Conservation (phyloP, 2,888 invertebrate genomes). For the Rosalia funebris region DNA sequence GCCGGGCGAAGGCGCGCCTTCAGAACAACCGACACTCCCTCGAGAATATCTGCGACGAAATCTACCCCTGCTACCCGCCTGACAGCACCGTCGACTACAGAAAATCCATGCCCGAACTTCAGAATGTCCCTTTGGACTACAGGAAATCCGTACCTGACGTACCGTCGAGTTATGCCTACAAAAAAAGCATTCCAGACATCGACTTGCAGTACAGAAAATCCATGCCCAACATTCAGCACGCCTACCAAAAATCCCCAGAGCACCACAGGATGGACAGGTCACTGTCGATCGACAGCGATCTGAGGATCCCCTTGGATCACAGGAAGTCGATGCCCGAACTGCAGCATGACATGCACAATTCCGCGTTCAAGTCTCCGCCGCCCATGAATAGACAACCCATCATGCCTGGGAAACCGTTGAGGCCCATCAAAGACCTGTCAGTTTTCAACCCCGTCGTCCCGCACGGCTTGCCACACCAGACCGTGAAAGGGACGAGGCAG, state of each 20-base stretch:
- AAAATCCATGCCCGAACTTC: conserved; percentile 61
- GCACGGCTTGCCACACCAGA: conserved; percentile 40
- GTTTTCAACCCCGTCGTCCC: conserved; percentile 42
- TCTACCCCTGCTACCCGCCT: conserved; percentile 47
- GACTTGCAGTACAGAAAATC: conserved; percentile 56
- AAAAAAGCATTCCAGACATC: conserved; percentile 36
- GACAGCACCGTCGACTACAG: conserved; percentile 52
- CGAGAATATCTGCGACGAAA: conserved; percentile 60
- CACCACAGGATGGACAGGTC: conserved; percentile 33
- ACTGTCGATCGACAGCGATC: conserved; percentile 36
- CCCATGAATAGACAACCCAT: conserved; percentile 62
- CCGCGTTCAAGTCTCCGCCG: conserved; percentile 56
- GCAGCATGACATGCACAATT: conserved; percentile 59
- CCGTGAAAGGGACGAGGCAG: conserved; percentile 61
- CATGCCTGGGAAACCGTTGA: conserved; percentile 69
- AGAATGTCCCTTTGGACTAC: conserved; percentile 50
- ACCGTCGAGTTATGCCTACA: conserved; percentile 41
- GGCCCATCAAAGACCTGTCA: conserved; percentile 56
- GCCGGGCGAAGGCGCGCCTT: conserved; percentile 64
- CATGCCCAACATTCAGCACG: conserved; percentile 59
- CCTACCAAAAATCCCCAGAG: conserved; percentile 48
- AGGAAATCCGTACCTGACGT: conserved; percentile 49
- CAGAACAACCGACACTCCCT: conserved; percentile 58
- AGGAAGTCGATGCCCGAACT: conserved; percentile 61
- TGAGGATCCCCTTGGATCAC: conserved; percentile 41